Evolutionary conservation across 2,113 vertebrate species (phyloP), one percentile per base, ranked within the genome.

Genomic region (Melanotaenia duboulayi): DNA sequence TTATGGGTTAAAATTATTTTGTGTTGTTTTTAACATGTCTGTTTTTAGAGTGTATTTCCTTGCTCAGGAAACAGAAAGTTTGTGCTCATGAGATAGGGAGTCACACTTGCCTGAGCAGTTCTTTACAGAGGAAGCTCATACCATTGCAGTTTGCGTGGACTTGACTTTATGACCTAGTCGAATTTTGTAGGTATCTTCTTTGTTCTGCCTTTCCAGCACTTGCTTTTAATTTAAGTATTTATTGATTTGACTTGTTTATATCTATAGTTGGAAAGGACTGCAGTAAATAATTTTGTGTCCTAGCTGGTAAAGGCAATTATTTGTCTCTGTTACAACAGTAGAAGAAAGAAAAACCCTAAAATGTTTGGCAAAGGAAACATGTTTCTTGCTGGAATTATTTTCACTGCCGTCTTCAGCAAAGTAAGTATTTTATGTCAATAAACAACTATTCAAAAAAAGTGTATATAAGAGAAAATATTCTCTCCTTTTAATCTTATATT

Each of bases 11-110:
- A n/a, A n/a, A 28, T 28, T 28, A 3, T 4, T 28, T 28, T 28
- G 28, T 35, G 32, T 35, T 35, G 8, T 35, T 35, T 35, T 35
- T 8, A 35, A 35, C 32, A 35, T 7, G 1, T 4, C 6, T 35
- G 32, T 35, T 35, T 35, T 35, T 35, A 35, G 32, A 35, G 32
- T 35, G 32, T 32, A 32, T 57, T 87, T 91, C 85, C 82, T 87
- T 85, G 25, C 69, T 28, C 82, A 87, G 88, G 85, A 90, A 90
- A 83, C 8, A 28, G 65, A 55, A 55, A 60, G 60, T 66, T 54
- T 48, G 69, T 84, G 49, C 59, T 1, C 1, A 4, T 11, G 8
- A 60, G 72, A 87, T 70, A 80, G 72, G 6, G 17, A 39, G 48
- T 40, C 14, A 1, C 44, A 17, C 57, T 71, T 54, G 64, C 52